Conservation (phyloP, 2,113 vertebrate genomes). For the Corythoichthys haematopterus region DNA sequence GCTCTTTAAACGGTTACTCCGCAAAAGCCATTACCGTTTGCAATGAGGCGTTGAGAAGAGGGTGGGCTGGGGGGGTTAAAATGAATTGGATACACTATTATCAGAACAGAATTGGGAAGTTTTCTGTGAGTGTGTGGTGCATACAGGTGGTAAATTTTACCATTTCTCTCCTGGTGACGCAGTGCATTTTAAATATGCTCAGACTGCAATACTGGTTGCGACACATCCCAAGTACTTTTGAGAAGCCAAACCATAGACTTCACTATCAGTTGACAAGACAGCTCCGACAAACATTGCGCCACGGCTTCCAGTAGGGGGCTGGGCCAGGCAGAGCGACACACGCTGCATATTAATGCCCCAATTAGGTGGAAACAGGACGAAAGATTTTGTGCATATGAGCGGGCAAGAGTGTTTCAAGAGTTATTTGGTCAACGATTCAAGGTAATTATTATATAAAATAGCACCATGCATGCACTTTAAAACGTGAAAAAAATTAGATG, state of each 20-base stretch:
- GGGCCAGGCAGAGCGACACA: no score
- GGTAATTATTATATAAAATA: no score
- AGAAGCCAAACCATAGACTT: neutral
- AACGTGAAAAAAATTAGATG: no score
- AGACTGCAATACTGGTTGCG: slow-evolving; percentile 49
- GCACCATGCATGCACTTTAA: no score
- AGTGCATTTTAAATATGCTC: slow-evolving; percentile 53
- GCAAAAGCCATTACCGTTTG: slow-evolving; percentile 68
- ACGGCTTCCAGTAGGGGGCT: no score
- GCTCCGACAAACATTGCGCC: no score
- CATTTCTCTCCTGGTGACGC: slow-evolving; percentile 29
- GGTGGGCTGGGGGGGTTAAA: slow-evolving; percentile 11
- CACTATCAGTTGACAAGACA: no score
- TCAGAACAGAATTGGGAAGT: slow-evolving; percentile 37
- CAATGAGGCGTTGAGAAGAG: slow-evolving; percentile 61
- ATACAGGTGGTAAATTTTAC: slow-evolving; percentile 46
- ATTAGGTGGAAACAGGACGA: no score
- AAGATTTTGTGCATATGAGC: no score
- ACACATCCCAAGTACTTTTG: slow-evolving; percentile 42
- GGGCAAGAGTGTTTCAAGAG: no score
- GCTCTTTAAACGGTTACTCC: slow-evolving; percentile 63
- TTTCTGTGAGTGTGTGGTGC: slow-evolving; percentile 2
- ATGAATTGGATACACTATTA: slow-evolving; percentile 61
- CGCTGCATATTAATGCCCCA: no score
- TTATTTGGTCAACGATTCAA: no score